Evolutionary conservation across 2,888 invertebrate species (phyloP).

Genomic region (Himalopsyche kuldschensis): DNA sequence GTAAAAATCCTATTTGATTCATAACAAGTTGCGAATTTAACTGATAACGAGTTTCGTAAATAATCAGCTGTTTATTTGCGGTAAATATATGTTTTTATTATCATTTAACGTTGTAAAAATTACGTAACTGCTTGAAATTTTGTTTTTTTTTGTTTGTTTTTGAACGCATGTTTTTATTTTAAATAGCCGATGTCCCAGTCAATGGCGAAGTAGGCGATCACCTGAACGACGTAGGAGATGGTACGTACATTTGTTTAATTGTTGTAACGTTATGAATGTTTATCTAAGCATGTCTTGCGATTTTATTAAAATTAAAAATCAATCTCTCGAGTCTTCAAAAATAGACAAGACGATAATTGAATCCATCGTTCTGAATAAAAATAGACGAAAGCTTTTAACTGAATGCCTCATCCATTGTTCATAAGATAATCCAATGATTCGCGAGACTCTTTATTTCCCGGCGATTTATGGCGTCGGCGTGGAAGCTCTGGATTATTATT

Average conservation of each 20-base stretch:
- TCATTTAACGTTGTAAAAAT: background rate
- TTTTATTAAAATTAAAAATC: too few relatives aligned
- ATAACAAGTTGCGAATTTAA: background rate
- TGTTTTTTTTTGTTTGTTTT: conserved; percentile 36
- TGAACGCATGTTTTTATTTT: conserved; percentile 43
- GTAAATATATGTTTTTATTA: background rate
- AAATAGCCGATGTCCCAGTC: conserved; percentile 52
- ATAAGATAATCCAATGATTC: conserved; percentile 27
- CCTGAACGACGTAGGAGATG: background rate
- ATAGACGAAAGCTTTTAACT: conserved; percentile 13
- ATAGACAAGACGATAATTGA: background rate
- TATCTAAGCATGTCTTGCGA: too few relatives aligned
- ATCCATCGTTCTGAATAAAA: background rate
- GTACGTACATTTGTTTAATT: background rate
- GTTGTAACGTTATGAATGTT: too few relatives aligned
- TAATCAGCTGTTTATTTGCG: background rate
- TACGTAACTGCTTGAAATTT: background rate
- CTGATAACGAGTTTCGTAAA: background rate
- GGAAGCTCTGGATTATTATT: conserved; percentile 12
- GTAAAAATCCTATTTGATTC: too few relatives aligned
- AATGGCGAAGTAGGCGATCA: conserved; percentile 48
- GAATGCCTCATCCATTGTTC: conserved; percentile 31
- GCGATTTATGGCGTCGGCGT: conserved; percentile 21
- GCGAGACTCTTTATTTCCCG: background rate
- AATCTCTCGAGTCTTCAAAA: too few relatives aligned